Evolutionary conservation across 2,888 invertebrate species (phyloP), one percentile per base, ranked within the genome.

Genomic region (Metellina segmentata): DNA sequence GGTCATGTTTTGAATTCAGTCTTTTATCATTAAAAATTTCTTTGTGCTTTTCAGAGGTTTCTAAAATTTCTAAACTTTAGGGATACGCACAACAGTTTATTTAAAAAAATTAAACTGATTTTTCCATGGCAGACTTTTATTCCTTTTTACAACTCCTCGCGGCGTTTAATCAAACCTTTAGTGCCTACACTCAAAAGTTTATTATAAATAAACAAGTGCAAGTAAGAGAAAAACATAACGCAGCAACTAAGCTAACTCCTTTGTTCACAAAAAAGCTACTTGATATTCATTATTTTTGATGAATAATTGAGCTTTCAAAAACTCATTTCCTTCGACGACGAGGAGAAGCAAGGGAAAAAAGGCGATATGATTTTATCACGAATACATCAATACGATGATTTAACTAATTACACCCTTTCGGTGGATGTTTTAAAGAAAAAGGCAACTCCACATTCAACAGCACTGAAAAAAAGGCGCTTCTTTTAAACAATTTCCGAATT

Each of bases 331-430:
- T 77, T 77, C 52, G 52, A n/a, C 77, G 49, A 19, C 34, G 6
- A 61, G 51, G 51, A n/a, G 8, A 61, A 49, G 19, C 34, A 5
- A 70, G 49, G 6, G 70, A 19, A 51, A 81, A 81, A 70, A 71
- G 0, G 81, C 34, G 53, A 61, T 61, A 79, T 79, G 61, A n/a
- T 81, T 75, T 88, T 82, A 74, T 81, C 74, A 34, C 61, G 74
- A 61, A 82, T 88, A 88, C 74, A 88, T 88, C 88, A 88, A 81
- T 51, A 69, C n/a, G 74, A 75, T 61, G 88, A 88, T 88, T 88
- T 81, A 88, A 88, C 81, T 81, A 88, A 88, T 88, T 88, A 88
- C 53, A 61, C 81, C 34, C 49, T 19, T 88, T 11, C 7, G 69
- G 75, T 75, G 75, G 61, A 74, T 61, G 9, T 61, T 61, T 61